Evolutionary conservation across 1,140 invertebrate genomes (phyloP), one percentile per base, ranked within the genome.

Genomic region (Drosophila sp.): DNA sequence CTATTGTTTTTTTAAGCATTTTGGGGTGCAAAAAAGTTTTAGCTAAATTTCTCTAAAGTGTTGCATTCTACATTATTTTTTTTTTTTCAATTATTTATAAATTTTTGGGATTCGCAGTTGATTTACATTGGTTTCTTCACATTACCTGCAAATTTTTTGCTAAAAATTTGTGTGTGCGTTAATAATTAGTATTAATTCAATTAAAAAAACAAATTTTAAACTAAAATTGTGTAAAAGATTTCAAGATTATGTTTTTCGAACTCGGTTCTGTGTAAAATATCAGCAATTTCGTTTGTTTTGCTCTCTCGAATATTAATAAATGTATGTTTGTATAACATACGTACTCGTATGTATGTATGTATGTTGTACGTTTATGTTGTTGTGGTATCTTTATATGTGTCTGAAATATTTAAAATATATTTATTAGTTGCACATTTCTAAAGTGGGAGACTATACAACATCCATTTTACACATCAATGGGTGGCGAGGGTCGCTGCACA

Each of bases 251-350:
- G 9, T 72, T 61, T 65, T 67, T 81, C 46, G 78, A 84, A 84
- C 78, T 87, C 48, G 25, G 80, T 84, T 84, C 80, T 21, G 77
- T 84, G 82, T 86, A 87, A 86, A 87, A 87, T 83, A 82, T 86
- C 81, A 86, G 81, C 81, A 86, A 86, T 71, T 80, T 76, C 48
- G 65, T 75, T 77, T 77, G 48, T 45, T 80, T 82, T 72, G 41
- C 69, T 77, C 38, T 86, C 61, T 84, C 64, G 57, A 82, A 69
- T 82, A 56, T 36, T 4, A 18, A 25, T 13, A 51, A 54, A 59
- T 67, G 56, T 29, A 63, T 40, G 40, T 34, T 32, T 38, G 7
- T 9, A 11, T 38, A 7, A 13, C 36, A n/a, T 25, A 38, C 32
- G 7, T 21, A n/a, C 32, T n/a, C 11, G 46, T 29, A 25, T 8